Evolutionary conservation across 2,888 invertebrate species (phyloP).

Genomic region (Melieria picta): DNA sequence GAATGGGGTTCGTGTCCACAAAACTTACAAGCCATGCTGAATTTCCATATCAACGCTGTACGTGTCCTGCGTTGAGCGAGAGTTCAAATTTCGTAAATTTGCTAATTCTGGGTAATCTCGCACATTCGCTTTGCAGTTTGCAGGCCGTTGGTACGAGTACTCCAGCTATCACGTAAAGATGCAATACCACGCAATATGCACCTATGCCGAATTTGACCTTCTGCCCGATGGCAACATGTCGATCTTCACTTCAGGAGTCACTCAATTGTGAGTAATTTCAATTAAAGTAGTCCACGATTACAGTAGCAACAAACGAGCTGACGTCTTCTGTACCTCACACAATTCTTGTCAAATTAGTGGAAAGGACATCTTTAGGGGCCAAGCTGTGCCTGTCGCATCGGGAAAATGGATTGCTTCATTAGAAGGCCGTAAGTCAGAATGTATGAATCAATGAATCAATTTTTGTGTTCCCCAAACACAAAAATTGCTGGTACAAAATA

Average conservation of each 20-base stretch:
- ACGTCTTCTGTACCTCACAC: neutral
- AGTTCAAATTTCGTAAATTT: no score
- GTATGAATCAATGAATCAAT: no score
- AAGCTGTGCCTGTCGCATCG: slow-evolving; percentile 43
- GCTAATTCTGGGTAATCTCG: neutral
- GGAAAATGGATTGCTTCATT: slow-evolving; percentile 49
- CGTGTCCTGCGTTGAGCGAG: slow-evolving; percentile 12
- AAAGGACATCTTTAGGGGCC: slow-evolving; percentile 38
- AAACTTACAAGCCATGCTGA: slow-evolving; percentile 67
- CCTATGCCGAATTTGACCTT: slow-evolving; percentile 72
- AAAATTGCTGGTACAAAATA: no score
- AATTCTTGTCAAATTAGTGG: neutral
- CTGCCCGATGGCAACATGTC: slow-evolving; percentile 63
- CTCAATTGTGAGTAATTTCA: slow-evolving; percentile 63
- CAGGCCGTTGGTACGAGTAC: slow-evolving; percentile 80
- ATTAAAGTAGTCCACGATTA: neutral
- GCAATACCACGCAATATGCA: slow-evolving; percentile 77
- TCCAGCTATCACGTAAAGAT: slow-evolving; percentile 78
- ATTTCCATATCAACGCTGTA: slow-evolving; percentile 68
- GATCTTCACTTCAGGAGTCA: slow-evolving; percentile 67
- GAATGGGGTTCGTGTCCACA: slow-evolving; percentile 71
- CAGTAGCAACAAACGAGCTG: neutral
- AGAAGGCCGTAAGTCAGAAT: neutral
- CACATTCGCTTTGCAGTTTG: slow-evolving; percentile 67
- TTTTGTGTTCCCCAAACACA: no score